Evolutionary conservation across 2,888 invertebrate genomes (phyloP), one percentile per base, ranked within the genome.

Genomic region (Auanema sp.): DNA sequence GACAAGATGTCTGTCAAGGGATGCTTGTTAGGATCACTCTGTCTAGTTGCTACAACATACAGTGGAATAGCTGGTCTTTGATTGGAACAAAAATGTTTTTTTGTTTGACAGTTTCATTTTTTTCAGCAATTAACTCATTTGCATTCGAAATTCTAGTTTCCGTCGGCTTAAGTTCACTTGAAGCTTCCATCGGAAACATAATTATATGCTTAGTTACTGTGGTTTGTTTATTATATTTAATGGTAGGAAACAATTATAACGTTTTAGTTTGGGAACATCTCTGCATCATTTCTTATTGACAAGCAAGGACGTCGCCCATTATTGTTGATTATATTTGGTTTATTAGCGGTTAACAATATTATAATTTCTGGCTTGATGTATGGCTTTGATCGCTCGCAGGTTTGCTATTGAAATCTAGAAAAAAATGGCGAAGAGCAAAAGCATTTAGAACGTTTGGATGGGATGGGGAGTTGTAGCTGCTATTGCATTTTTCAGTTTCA

Each of bases 351-450:
- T 24, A 33, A 63, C 21, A 78, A 78, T 60, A 24, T 74, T 47
- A 47, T 44, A 21, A 74, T 78, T 49, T 67, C 61, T 57, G 59
- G 43, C 8, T 64, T 66, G 21, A 76, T 77, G 76, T 54, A 60
- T 23, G 50, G 56, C n/a, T 72, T 72, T 54, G 61, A 69, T 5
- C 16, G 41, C 21, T 52, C 58, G 0, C 25, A 41, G 56, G 56
- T 55, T n/a, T 3, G 21, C 4, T 52, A 52, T 21, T 18, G 1
- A n/a, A n/a, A 8, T 3, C 16, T 12, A n/a, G 24, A 18, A 52
- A 50, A 50, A 1, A 1, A 11, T 21, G 6, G 23, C 11, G 11
- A 23, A 18, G 1, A 52, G n/a, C n/a, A n/a, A n/a, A 52, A 52
- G 24, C 8, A 18, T 8, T 52, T 52, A 57, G 6, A 33, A 63